Evolutionary conservation across 2,113 vertebrate genomes (phyloP).

Genomic region (Herpetotheres cachinnans): DNA sequence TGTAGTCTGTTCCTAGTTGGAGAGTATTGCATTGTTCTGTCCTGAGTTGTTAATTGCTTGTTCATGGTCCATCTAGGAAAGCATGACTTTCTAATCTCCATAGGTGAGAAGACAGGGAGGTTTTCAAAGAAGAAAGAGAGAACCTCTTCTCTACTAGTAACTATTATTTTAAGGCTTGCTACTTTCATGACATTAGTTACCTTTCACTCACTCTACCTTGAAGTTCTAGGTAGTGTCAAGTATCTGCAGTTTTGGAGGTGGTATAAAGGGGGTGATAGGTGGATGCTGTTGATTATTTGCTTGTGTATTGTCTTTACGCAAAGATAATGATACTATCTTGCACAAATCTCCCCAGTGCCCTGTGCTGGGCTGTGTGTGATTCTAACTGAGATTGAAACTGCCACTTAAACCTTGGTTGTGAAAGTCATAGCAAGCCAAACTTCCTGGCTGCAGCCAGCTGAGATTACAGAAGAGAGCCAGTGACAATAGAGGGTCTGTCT

Average conservation of each 20-base stretch:
- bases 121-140: not conserved
- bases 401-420: not conserved
- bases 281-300: not conserved
- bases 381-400: not conserved
- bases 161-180: not conserved
- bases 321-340: not conserved
- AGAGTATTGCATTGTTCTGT: rapidly evolving
- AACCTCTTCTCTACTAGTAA: not conserved
- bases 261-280: not conserved
- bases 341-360: not conserved
- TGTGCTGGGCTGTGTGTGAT: too few relatives aligned
- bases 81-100: not conserved
- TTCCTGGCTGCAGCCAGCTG: not conserved
- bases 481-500: rapidly evolving
- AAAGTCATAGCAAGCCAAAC: not conserved
- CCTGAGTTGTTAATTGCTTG: not conserved
- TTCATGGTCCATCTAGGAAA: not conserved
- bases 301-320: not conserved
- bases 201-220: not conserved
- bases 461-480: not conserved
- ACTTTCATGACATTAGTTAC: not conserved
- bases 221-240: not conserved
- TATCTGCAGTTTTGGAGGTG: not conserved
- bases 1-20: not conserved
- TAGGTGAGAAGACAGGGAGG: not conserved